Percentiles rank a stretch among this genome's conserved stretches.
Conservation (phyloP, 2,888 invertebrate species). For the Drosophila formosana region DNA sequence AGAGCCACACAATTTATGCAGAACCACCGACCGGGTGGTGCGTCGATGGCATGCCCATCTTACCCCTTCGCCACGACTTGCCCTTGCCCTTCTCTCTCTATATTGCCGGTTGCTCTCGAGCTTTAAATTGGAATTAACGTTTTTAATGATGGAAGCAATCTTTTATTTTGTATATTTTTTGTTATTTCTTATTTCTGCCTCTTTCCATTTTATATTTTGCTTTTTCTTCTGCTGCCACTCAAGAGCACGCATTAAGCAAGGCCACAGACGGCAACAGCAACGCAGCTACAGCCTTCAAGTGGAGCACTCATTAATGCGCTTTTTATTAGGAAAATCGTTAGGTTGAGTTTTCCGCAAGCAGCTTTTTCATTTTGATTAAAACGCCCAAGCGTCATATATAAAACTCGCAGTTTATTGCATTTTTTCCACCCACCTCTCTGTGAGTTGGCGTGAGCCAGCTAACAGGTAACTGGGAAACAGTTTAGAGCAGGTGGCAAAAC, state of each 20-base stretch:
- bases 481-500: background rate
- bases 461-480: conserved; percentile 5
- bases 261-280: conserved; percentile 12
- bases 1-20: conserved; percentile 65
- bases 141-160: conserved; percentile 80
- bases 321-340: conserved; percentile 69
- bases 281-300: conserved; percentile 23
- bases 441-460: conserved; percentile 21
- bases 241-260: conserved; percentile 20
- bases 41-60: background rate
- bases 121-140: conserved; percentile 81
- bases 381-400: conserved; percentile 56
- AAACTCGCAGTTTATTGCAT: conserved; percentile 63
- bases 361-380: conserved; percentile 62
- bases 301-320: conserved; percentile 49
- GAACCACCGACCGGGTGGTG: conserved; percentile 22
- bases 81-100: conserved; percentile 6
- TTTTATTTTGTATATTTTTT: conserved; percentile 38
- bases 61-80: conserved; percentile 5
- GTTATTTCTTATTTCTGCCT: conserved; percentile 11
- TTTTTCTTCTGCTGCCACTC: conserved; percentile 2
- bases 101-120: conserved; percentile 50
- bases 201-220: background rate
- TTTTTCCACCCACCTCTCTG: conserved; percentile 59
- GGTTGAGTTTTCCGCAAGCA: conserved; percentile 49